Evolutionary conservation across 2,888 invertebrate genomes (phyloP), one percentile per base, ranked within the genome.

Genomic region (Drosophila greeni): DNA sequence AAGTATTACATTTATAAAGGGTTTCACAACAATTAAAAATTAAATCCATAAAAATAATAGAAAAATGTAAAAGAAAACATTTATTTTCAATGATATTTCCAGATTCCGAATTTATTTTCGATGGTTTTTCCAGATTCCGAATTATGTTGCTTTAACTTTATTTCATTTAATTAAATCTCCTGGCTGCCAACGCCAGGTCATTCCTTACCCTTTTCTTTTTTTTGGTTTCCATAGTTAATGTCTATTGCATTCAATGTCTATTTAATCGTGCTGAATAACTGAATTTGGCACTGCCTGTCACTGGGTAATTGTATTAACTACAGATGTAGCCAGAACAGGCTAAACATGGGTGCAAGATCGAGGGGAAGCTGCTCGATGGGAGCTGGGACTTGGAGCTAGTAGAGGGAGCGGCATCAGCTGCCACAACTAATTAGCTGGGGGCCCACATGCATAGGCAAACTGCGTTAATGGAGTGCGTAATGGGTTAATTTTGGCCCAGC

Each of bases 381-480:
- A 43, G 43, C 42, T n/a, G 42, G 11, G 5, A n/a, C 16, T 11
- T 5, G 40, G 2, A 20, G 20, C 20, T 20, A 3, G 18, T 9
- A 18, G 40, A 8, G 5, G 23, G 40, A 18, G 43, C 45, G 47
- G 71, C 81, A 75, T 68, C 75, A 83, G 85, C 81, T 84, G 85
- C 72, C 79, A 85, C 68, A 83, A 65, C 85, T 84, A 80, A 80
- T 80, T 80, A 80, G 75, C 67, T 39, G 42, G 52, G 48, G 67
- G 55, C 66, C 53, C 74, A 78, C 75, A 82, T 82, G 80, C 81
- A 68, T 55, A 68, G 71, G 71, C 71, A 71, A 65, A 36, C 76
- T 54, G 53, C 67, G 65, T 83, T 83, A 80, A 85, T 80, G 85
- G 85, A 67, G 78, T 85, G 78, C 85, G 81, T 83, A 80, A 80